Evolutionary conservation across 2,888 invertebrate species (phyloP), one percentile per base, ranked within the genome.

Genomic region (Tenthredo livida): DNA sequence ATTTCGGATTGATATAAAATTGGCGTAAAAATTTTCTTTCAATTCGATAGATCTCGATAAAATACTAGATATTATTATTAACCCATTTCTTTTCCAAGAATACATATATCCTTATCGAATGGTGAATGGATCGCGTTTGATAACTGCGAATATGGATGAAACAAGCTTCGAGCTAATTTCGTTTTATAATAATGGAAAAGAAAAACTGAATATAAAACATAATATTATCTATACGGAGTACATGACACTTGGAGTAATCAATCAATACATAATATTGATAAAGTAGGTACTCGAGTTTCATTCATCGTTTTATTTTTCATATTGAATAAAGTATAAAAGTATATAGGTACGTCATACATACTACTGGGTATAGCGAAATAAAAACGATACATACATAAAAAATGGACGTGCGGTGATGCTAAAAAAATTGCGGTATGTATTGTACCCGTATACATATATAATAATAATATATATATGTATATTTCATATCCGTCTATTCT

Each of bases 211-310:
- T 4, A 50, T 17, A 50, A 50, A 50, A 50, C 50, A 50, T 50
- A 6, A 50, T 50, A 50, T n/a, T 17, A 50, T 50, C 50, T 6
- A 6, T 50, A 50, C 50, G 17, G 6, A 50, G 17, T 17, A 50
- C 3, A 47, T 47, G 12, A 47, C 15, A 0, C 3, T 47, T 15
- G 15, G 17, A 50, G 17, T 50, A n/a, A 50, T 50, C 50, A 50
- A 50, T 50, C 17, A 65, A 10, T n/a, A n/a, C n/a, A n/a, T 29
- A 65, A 29, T 70, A 70, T 70, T 70, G 70, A 70, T 37, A 70
- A 70, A 70, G 70, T 37, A 37, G 37, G 37, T 70, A 17, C 6
- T 33, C 9, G 37, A 70, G 70, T 70, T 70, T 70, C 25, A 37
- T 70, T 17, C n/a, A 65, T n/a, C 61, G 25, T 25, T 12, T 12